Evolutionary conservation across 2,797 vertebrate genomes (phyloP).

Genomic region (Chromis chromis): DNA sequence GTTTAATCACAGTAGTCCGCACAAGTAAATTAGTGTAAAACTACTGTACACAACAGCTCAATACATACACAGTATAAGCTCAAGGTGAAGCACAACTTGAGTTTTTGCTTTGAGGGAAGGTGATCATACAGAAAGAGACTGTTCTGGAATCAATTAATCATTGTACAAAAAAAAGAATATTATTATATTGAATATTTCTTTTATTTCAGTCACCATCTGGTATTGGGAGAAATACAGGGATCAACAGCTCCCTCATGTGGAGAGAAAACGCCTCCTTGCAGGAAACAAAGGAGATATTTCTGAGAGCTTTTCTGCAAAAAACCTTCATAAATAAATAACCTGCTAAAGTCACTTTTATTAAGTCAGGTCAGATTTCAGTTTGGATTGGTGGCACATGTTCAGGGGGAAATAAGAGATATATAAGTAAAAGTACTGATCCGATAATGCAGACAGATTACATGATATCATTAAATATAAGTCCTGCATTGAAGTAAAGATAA

Average conservation of each 20-base stretch:
- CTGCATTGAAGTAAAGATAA: too few species aligned
- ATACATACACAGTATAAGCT: accelerated
- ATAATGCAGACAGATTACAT: too few species aligned
- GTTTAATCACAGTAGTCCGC: too few species aligned
- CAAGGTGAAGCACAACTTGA: not conserved
- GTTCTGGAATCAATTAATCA: too few species aligned
- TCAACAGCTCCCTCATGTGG: constrained; percentile 49
- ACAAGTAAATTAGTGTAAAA: not conserved
- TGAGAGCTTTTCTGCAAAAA: not conserved
- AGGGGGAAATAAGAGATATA: too few species aligned
- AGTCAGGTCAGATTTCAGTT: not conserved
- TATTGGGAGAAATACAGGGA: not conserved
- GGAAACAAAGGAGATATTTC: not conserved
- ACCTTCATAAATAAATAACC: not conserved
- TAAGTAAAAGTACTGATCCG: not conserved
- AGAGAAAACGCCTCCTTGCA: not conserved
- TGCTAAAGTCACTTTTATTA: not conserved
- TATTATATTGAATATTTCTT: not conserved
- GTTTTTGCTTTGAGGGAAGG: not conserved
- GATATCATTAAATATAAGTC: too few species aligned
- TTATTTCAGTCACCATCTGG: not conserved
- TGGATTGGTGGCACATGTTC: not conserved
- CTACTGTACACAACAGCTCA: not conserved
- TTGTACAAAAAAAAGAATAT: not conserved
- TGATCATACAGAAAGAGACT: not conserved